Base-by-base conservation (phyloP, 2,113 vertebrate species). In the Neodontobutis hainanensis region DNA sequence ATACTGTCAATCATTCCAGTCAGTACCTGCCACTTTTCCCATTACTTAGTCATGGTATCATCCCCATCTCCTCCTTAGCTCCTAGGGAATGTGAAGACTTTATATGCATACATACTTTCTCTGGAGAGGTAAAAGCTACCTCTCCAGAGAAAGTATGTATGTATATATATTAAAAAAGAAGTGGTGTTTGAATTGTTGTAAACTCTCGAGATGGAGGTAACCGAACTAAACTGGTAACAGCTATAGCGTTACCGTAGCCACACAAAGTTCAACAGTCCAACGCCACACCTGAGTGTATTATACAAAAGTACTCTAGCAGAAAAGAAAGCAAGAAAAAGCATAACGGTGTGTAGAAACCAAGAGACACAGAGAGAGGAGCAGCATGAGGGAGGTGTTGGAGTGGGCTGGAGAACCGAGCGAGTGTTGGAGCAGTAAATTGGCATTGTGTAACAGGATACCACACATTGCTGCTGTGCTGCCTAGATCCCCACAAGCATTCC, bases 361-460 rank as follows among this genome's bases (percentile, higher is more conserved):
- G 70, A n/a, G 63, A 52, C 62, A 45, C 43, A 70, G 65, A 62
- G 62, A 70, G 65, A 60, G 52, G 68, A 55, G 65, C 55, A 53
- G 35, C 61, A 58, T 63, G 79, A 81, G 78, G 50, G 77, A 83
- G 83, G 77, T 79, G 92, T 89, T 82, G 75, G 92, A 91, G 92
- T 92, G 81, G 93, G 93, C 87, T 79, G 89, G 84, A 91, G 93
- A 95, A 95, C 90, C 90, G 88, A 91, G 68, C 90, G 91, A 94
- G 92, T 92, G 93, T 81, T 82, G 93, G 93, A 90, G 93, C 94
- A 94, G 92, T 90, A 95, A 94, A 95, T 85, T 88, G 77, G 89
- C 88, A 93, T 94, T 96, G 94, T 95, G 94, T 92, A 93, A 91
- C 89, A 90, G 92, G 92, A 96, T 94, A 94, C 92, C 94, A 91